A percentile compares a stretch with the other conserved stretches of the same genome.
Evolutionary conservation across 2,113 vertebrate species (phyloP).

Genomic region (Catharus fuscescens): DNA sequence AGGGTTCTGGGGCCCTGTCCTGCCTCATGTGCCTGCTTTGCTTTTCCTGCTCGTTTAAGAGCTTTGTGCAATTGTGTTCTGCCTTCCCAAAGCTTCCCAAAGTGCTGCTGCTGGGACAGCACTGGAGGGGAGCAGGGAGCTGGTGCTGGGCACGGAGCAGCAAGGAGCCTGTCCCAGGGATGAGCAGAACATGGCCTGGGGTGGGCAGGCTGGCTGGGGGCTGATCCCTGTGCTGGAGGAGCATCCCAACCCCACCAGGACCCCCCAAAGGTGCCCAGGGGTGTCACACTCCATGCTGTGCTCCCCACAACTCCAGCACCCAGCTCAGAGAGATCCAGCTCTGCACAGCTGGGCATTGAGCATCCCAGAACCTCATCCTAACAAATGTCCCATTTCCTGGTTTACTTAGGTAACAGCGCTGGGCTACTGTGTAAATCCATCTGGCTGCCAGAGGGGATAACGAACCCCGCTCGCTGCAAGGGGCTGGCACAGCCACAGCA

Average conservation of each 20-base stretch:
- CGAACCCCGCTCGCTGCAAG: neutral
- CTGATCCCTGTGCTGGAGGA: neutral
- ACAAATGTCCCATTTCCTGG: slow-evolving; percentile 32
- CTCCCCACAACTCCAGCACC: neutral
- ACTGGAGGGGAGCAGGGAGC: neutral
- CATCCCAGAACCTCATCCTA: neutral
- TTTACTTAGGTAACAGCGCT: slow-evolving; percentile 39
- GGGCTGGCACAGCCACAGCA: slow-evolving; percentile 49
- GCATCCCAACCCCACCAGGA: neutral
- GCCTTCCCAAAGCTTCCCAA: neutral
- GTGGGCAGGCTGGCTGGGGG: neutral
- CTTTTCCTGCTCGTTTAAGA: neutral
- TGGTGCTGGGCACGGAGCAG: accelerated
- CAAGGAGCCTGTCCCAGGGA: neutral
- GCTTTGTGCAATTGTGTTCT: neutral
- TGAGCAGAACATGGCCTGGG: neutral
- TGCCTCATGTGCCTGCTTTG: neutral
- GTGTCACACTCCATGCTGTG: neutral
- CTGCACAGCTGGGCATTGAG: neutral
- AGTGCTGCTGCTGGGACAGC: accelerated
- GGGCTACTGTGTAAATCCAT: slow-evolving; percentile 38
- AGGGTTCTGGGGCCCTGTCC: neutral
- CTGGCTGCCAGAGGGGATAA: slow-evolving; percentile 32
- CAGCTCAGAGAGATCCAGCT: neutral
- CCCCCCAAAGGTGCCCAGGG: accelerated